Evolutionary conservation across 1,140 invertebrate species (phyloP).

Genomic region (Aplysia californica): DNA sequence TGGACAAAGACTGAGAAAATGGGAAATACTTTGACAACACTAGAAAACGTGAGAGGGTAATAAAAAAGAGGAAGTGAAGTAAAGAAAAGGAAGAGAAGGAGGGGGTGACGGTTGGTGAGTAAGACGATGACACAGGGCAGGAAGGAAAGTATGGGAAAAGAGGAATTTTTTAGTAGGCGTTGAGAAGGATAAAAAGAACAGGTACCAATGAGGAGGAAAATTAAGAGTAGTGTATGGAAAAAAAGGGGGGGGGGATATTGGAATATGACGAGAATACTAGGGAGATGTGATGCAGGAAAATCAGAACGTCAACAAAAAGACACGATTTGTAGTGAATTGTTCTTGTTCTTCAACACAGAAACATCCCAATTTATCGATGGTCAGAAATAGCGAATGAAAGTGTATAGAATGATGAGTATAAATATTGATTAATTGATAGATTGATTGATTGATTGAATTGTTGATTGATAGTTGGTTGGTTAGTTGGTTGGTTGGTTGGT

Average conservation of each 20-base stretch:
- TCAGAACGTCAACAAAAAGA: too few species aligned
- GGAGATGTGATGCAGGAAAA: background rate
- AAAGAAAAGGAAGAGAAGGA: background rate
- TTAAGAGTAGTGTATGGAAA: background rate
- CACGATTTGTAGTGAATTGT: background rate
- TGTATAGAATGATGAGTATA: too few species aligned
- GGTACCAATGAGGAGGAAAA: background rate
- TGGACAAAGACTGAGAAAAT: constrained; percentile 10
- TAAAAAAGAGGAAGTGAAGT: background rate
- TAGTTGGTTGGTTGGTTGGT: too few species aligned
- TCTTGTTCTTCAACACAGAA: background rate
- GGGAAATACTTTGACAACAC: constrained; percentile 4
- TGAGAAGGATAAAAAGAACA: background rate
- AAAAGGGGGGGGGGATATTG: background rate
- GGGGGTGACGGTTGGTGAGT: background rate
- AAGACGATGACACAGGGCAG: constrained; percentile 23
- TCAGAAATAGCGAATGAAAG: too few species aligned
- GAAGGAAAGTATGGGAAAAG: constrained; percentile 25
- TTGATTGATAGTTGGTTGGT: too few species aligned
- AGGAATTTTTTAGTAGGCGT: background rate
- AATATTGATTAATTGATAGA: too few species aligned
- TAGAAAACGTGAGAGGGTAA: constrained; percentile 32
- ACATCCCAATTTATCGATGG: background rate
- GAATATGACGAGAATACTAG: background rate
- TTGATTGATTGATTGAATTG: too few species aligned